phyloP scores from a whole-genome alignment of 2,113 vertebrate genomes.

The Balaenoptera acutorostrata region DNA sequence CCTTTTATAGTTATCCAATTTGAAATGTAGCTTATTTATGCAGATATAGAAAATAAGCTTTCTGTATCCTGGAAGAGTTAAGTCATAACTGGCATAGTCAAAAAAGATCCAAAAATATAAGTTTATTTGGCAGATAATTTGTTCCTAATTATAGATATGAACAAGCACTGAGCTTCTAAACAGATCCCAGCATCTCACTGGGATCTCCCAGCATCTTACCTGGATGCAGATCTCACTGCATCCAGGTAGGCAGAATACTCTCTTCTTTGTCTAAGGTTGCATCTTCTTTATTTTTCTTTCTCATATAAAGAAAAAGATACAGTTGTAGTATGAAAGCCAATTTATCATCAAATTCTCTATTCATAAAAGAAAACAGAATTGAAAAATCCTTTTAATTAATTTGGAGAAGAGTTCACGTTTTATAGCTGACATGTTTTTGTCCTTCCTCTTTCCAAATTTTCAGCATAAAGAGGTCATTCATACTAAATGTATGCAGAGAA shows the following conservation, averaged over 20 bases:
- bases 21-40: neutral
- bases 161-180: neutral
- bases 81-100: neutral
- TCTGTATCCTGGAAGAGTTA: neutral
- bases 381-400: neutral
- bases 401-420: constrained; percentile 26
- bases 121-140: neutral
- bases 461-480: neutral
- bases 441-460: neutral
- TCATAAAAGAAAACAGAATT: neutral
- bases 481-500: neutral
- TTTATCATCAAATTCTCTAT: neutral
- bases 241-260: neutral
- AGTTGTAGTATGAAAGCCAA: neutral
- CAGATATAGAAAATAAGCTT: neutral
- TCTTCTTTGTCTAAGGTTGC: neutral
- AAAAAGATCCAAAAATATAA: neutral
- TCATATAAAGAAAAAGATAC: neutral
- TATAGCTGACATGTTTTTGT: neutral
- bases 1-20: neutral
- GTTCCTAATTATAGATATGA: neutral
- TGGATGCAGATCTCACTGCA: neutral
- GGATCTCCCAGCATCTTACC: no score
- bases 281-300: neutral
- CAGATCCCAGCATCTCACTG: neutral